Conservation (phyloP, 2,888 invertebrate species). For the Dicycla oo region DNA sequence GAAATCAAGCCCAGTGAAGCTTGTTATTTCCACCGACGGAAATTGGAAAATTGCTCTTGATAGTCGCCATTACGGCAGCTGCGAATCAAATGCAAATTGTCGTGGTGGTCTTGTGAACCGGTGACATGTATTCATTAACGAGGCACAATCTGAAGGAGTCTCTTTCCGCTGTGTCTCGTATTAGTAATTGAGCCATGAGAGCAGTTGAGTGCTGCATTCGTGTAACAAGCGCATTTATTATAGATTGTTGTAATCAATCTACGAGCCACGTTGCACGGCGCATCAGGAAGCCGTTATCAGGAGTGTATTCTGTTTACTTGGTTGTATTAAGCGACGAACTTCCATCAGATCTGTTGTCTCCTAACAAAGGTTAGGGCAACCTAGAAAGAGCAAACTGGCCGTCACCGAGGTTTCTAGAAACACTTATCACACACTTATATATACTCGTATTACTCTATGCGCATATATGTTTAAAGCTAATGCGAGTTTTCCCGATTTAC, state of each 20-base stretch:
- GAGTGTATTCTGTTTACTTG: not conserved
- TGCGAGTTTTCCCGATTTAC: conserved; percentile 27
- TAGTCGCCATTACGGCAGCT: conserved; percentile 29
- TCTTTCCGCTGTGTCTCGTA: conserved; percentile 13
- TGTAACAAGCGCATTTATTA: conserved; percentile 4
- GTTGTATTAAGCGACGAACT: not conserved
- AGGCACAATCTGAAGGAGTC: conserved; percentile 31
- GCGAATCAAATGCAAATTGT: conserved; percentile 52
- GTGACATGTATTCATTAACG: conserved; percentile 46
- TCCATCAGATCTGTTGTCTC: not conserved
- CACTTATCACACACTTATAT: too few species aligned
- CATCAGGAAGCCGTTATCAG: not conserved
- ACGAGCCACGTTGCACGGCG: not conserved
- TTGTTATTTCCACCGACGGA: conserved; percentile 40
- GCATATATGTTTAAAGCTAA: not conserved
- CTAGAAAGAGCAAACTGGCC: not conserved
- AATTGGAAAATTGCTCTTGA: conserved; percentile 54
- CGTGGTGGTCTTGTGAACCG: conserved; percentile 33
- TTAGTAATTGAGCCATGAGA: conserved; percentile 18
- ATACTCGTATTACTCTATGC: not conserved
- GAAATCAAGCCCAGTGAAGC: conserved; percentile 39
- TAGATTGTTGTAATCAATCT: conserved; percentile 25
- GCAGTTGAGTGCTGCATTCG: conserved; percentile 12
- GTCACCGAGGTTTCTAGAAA: conserved; percentile 6
- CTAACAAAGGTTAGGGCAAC: not conserved